phyloP scores from a whole-genome alignment of 2,888 invertebrate species.

The Apamea crenata region DNA sequence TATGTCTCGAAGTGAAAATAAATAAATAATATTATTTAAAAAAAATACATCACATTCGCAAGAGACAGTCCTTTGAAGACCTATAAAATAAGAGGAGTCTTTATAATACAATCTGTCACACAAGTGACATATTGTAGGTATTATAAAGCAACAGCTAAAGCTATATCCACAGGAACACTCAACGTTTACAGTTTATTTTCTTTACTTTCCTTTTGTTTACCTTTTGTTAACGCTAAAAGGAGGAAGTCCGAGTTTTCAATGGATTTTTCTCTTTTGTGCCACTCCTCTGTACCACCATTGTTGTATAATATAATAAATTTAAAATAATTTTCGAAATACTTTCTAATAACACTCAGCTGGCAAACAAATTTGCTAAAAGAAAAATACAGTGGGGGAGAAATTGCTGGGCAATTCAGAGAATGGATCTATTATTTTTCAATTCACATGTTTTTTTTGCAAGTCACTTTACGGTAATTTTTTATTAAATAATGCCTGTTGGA shows the following conservation, averaged over 20 bases:
- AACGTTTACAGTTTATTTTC: slow-evolving; percentile 44
- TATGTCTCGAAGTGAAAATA: no score
- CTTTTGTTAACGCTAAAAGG: slow-evolving; percentile 61
- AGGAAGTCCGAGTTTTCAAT: slow-evolving; percentile 56
- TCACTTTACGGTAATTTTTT: slow-evolving; percentile 24
- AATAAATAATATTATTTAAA: no score
- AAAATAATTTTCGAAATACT: slow-evolving; percentile 54
- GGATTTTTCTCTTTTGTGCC: slow-evolving; percentile 57
- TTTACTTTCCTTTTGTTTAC: slow-evolving; percentile 57
- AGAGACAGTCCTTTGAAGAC: not conserved
- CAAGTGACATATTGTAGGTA: not conserved
- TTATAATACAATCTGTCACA: not conserved
- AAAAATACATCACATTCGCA: no score
- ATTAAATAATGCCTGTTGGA: slow-evolving; percentile 19
- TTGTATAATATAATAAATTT: slow-evolving; percentile 59
- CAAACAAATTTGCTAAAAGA: slow-evolving; percentile 54
- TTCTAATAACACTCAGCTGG: slow-evolving; percentile 57
- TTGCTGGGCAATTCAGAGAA: slow-evolving; percentile 26
- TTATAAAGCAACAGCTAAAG: slow-evolving; percentile 1
- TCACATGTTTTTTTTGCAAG: slow-evolving; percentile 18
- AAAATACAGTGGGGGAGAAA: slow-evolving; percentile 34
- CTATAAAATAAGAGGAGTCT: not conserved
- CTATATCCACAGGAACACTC: slow-evolving; percentile 37
- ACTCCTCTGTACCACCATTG: slow-evolving; percentile 51
- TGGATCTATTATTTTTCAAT: slow-evolving; percentile 50